These are phyloP conservation scores for Corythornis leucogaster DNA, from an alignment of 2,797 vertebrate species.

Conservation along the genomic window DNA sequence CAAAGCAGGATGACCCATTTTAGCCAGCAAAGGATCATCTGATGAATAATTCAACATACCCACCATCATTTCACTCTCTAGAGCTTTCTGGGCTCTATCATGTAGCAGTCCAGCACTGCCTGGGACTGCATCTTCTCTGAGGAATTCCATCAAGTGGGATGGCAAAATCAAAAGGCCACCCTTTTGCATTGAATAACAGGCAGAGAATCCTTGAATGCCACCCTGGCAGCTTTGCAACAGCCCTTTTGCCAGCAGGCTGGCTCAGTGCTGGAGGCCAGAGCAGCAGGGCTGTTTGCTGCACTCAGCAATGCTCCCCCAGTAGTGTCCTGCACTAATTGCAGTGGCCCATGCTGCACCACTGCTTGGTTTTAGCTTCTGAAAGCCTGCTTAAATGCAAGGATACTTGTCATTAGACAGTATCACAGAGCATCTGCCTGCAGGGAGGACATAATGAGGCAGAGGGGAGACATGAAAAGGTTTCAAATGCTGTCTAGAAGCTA, in stretches of 20 bases:
- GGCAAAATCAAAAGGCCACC: neutral
- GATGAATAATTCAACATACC: neutral
- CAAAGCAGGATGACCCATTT: slow-evolving; percentile 41
- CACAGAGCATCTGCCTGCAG: neutral
- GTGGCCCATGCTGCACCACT: neutral
- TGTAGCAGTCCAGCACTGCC: neutral
- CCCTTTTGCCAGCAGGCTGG: neutral
- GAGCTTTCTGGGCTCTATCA: neutral
- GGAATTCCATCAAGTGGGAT: neutral
- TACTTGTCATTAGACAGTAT: neutral
- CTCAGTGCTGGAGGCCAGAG: neutral
- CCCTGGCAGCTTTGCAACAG: neutral
- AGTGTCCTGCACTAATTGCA: neutral
- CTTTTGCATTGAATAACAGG: neutral
- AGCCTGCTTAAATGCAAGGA: neutral
- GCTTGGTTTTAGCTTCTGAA: neutral
- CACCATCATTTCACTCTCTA: neutral
- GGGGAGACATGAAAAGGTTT: neutral
- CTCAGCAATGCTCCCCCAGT: neutral
- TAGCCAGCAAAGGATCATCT: neutral
- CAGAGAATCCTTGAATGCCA: neutral
- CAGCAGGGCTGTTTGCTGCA: neutral
- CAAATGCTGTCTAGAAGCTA: neutral
- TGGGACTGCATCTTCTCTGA: neutral
- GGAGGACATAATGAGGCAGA: neutral